Evolutionary conservation across 1,140 invertebrate species (phyloP).

Genomic region (Ceratitis capitata): DNA sequence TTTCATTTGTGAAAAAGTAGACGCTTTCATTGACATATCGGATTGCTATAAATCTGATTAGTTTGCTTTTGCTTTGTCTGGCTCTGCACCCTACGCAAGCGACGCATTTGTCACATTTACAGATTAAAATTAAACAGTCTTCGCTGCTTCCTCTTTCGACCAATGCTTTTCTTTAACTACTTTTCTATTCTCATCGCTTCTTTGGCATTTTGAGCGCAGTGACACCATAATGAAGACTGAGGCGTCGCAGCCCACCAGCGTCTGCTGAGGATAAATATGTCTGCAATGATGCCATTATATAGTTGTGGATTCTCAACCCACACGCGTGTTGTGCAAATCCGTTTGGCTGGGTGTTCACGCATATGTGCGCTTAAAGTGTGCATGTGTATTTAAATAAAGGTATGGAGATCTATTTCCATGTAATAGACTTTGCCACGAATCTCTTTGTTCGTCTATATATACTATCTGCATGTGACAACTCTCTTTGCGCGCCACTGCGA

Average conservation of each 20-base stretch:
- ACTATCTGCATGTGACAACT: not conserved
- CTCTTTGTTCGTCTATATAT: not conserved
- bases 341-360: no score
- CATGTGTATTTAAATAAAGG: not conserved
- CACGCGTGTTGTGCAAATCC: no score
- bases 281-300: not conserved
- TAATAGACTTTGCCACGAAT: not conserved
- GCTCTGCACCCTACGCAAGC: not conserved
- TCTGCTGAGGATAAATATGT: not conserved
- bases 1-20: not conserved
- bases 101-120: not conserved
- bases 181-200: not conserved
- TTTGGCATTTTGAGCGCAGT: not conserved
- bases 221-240: not conserved
- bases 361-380: not conserved
- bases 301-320: not conserved
- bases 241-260: not conserved
- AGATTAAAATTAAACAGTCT: slow-evolving; percentile 21
- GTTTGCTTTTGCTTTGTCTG: no score
- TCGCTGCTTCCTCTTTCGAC: not conserved
- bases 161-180: not conserved
- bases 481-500: not conserved
- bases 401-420: not conserved
- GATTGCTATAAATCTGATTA: slow-evolving; percentile 26
- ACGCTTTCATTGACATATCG: not conserved